These are phyloP conservation scores for Hypena proboscidalis DNA, from an alignment of 2,888 invertebrate species.

Conservation along the genomic window DNA sequence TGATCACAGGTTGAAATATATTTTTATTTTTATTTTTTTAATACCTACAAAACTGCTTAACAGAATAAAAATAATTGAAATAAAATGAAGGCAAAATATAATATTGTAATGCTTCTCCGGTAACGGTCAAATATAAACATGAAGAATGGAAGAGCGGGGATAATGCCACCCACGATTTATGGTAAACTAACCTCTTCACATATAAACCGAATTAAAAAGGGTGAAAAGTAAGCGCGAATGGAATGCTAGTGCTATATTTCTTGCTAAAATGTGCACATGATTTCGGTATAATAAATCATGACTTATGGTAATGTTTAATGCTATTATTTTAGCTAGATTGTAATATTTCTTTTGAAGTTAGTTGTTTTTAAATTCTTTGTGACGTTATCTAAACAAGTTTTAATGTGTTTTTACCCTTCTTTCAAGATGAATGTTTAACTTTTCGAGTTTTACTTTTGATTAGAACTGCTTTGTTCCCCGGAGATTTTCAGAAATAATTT, in stretches of 20 bases:
- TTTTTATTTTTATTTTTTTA: no score
- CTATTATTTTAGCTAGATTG: not conserved
- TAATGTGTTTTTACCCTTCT: not conserved
- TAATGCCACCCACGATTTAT: constrained; percentile 29
- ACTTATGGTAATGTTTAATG: no score
- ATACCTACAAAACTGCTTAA: no score
- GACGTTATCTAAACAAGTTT: not conserved
- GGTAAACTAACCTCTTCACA: constrained; percentile 21
- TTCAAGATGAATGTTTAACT: constrained; percentile 24
- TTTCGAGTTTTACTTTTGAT: constrained; percentile 31
- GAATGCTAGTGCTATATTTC: no score
- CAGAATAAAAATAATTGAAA: not conserved
- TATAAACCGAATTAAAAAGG: not conserved
- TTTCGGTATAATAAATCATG: no score
- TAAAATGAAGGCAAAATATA: constrained; percentile 24
- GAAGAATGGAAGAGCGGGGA: constrained; percentile 17
- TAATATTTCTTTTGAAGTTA: not conserved
- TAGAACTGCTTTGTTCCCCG: constrained; percentile 21
- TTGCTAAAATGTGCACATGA: no score
- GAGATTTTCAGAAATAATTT: constrained; percentile 49
- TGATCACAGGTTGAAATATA: not conserved
- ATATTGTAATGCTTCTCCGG: constrained; percentile 22
- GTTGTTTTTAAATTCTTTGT: not conserved
- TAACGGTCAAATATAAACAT: constrained; percentile 29
- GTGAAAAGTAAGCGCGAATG: not conserved